Evolutionary conservation across 2,888 invertebrate genomes (phyloP), one percentile per base, ranked within the genome.

Genomic region (Rutpela maculata): DNA sequence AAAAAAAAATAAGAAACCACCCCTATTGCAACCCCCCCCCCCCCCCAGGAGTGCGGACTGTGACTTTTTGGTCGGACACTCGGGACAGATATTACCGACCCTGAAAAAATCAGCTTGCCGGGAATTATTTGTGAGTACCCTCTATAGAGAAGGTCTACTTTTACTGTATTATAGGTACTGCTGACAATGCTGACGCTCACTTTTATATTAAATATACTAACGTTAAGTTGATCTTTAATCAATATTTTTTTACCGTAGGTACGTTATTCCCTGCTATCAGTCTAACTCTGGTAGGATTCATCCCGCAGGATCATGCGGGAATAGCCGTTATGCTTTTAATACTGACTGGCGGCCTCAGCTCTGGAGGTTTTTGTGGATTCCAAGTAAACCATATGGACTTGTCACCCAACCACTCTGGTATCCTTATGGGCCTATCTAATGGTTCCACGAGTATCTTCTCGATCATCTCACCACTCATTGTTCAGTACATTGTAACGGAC

Each of bases 391-490:
- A 96, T 86, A 95, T 97, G 81, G 96, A 97, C 90, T 90, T 97
- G 69, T 94, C 96, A 6, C 96, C 96, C 0, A 95, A 95, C 88
- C 95, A 94, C 88, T 95, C 96, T 5, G 96, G 96, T 50, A 93
- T 94, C 0, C 89, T 96, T 82, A 95, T 96, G 95, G 96, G 96
- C 10, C 93, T 96, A 83, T 95, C 95, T 1, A 96, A 96, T 86
- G 94, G 94, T 7, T 90, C 92, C n/a, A 94, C 95, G 0, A 95
- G 95, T 84, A 90, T 96, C 7, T 94, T 95, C 89, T 95, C 96
- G 73, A 94, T 96, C 78, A 90, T 96, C 83, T 95, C 95, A 0
- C 96, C 96, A 0, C 89, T 95, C 0, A 91, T 94, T 35, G 95
- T 95, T 0, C 93, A 94, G 6, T 88, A 92, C 11, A 92, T 96